A percentile compares a stretch with the other conserved stretches of the same genome.
Evolutionary conservation across 2,888 invertebrate genomes (phyloP).

Genomic region (Amitus sp.): DNA sequence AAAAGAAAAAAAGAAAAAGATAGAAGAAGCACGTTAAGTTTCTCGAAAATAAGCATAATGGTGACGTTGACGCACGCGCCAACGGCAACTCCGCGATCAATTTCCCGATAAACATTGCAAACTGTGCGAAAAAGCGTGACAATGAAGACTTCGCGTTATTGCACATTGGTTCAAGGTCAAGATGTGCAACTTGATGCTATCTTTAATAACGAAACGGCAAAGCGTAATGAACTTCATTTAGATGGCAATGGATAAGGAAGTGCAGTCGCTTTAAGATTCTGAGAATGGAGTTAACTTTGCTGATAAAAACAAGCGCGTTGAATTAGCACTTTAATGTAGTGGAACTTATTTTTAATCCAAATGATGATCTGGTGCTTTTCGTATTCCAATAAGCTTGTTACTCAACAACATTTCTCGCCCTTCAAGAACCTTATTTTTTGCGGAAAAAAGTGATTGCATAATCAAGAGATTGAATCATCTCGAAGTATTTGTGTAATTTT

Average conservation of each 20-base stretch:
- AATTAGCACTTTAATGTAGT: conserved; percentile 24
- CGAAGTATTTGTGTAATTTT: no score
- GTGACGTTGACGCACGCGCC: conserved; percentile 38
- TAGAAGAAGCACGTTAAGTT: no score
- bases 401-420: no score
- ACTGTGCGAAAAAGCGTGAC: conserved; percentile 7
- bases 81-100: conserved; percentile 31
- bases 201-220: conserved; percentile 50
- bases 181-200: conserved; percentile 44
- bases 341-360: no score
- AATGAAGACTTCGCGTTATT: conserved; percentile 39
- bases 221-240: conserved; percentile 54
- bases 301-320: conserved; percentile 34
- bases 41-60: conserved; percentile 32
- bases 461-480: no score
- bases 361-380: no score
- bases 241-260: conserved; percentile 49
- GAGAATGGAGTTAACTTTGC: conserved; percentile 38
- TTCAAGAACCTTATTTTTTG: no score
- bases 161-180: conserved; percentile 44
- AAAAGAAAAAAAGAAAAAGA: no score
- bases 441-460: no score
- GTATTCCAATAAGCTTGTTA: no score
- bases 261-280: conserved; percentile 30
- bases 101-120: not conserved